Evolutionary conservation across 2,797 vertebrate species (phyloP).

Genomic region (Siniperca obscura): DNA sequence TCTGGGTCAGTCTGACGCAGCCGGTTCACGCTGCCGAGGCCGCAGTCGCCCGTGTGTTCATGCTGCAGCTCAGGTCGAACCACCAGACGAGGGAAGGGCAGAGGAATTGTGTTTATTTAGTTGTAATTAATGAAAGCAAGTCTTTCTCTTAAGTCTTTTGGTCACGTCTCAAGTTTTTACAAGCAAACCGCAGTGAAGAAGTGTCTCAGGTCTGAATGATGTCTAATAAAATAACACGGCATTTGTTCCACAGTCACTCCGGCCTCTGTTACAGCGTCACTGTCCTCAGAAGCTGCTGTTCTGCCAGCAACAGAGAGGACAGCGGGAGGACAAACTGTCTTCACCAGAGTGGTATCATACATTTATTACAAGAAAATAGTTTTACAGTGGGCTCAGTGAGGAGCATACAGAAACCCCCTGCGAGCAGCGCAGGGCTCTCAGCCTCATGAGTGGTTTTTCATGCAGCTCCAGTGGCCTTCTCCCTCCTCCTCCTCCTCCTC

Average conservation of each 20-base stretch:
- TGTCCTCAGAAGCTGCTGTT: too few species aligned
- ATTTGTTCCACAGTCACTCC: too few species aligned
- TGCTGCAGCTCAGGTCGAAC: neutral
- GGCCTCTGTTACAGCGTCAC: too few species aligned
- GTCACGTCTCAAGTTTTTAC: neutral
- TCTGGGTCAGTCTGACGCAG: conserved; percentile 50
- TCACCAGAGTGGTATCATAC: too few species aligned
- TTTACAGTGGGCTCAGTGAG: too few species aligned
- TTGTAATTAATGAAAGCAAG: neutral
- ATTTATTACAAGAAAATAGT: too few species aligned
- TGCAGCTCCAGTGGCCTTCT: neutral
- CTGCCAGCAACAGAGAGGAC: too few species aligned
- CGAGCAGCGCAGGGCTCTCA: neutral
- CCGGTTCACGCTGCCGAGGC: conserved; percentile 11
- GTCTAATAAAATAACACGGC: too few species aligned
- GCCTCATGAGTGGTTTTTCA: too few species aligned
- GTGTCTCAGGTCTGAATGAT: too few species aligned
- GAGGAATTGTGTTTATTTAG: neutral
- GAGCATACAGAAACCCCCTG: too few species aligned
- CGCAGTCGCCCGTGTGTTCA: accelerated
- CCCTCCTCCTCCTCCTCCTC: neutral
- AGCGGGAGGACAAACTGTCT: too few species aligned
- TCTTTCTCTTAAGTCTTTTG: neutral
- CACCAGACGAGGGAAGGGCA: neutral
- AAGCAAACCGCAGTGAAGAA: neutral